Conservation (phyloP, 1,140 invertebrate species). For the Micrasema longulum region DNA sequence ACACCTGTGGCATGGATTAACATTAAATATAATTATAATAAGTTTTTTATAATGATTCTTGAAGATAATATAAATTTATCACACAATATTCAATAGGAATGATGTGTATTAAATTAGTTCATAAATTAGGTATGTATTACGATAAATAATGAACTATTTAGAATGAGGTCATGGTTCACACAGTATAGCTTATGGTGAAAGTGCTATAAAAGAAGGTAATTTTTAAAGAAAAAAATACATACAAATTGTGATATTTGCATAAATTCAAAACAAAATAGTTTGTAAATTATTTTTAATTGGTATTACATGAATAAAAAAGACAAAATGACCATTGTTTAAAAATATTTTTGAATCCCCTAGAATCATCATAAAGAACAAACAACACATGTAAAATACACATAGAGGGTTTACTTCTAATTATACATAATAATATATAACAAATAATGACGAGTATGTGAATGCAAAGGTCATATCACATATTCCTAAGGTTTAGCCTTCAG, state of each 20-base stretch:
- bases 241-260: no score
- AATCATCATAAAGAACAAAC: constrained; percentile 16
- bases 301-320: no score
- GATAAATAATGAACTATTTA: no score
- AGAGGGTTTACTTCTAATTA: constrained; percentile 11
- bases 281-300: no score
- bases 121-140: no score
- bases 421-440: constrained; percentile 16
- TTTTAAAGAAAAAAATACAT: no score
- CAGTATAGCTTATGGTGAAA: no score
- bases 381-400: constrained; percentile 33
- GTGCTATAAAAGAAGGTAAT: no score
- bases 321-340: no score
- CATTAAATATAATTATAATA: constrained; percentile 15
- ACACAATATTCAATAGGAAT: neutral
- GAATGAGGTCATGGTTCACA: no score
- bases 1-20: constrained; percentile 1
- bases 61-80: neutral
- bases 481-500: constrained; percentile 9
- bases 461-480: neutral
- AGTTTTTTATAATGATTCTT: constrained; percentile 13
- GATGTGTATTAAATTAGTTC: no score
- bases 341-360: neutral
- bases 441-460: neutral
- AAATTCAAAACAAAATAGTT: no score